Evolutionary conservation across 2,113 vertebrate genomes (phyloP).

Genomic region (Dipodomys stephensi): DNA sequence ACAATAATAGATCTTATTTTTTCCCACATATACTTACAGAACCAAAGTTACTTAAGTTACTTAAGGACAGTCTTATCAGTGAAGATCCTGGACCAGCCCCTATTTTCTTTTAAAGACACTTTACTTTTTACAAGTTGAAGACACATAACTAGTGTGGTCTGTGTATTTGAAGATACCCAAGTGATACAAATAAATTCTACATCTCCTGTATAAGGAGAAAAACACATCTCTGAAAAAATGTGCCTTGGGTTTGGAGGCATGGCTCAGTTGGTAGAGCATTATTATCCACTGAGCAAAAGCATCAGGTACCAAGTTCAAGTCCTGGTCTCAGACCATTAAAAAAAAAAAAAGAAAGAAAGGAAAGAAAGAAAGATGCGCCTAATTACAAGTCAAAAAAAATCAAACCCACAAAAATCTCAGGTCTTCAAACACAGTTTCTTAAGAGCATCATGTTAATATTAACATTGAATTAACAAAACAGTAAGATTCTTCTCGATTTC

Average conservation of each 20-base stretch:
- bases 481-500: conserved; percentile 75
- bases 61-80: conserved; percentile 86
- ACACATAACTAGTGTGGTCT: conserved; percentile 88
- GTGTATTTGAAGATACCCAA: conserved; percentile 84
- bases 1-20: conserved; percentile 81
- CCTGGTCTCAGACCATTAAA: conserved; percentile 58
- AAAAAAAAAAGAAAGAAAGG: conserved; percentile 8
- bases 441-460: conserved; percentile 59
- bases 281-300: background rate
- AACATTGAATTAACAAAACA: conserved; percentile 77
- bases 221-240: conserved; percentile 79
- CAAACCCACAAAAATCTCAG: conserved; percentile 63
- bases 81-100: conserved; percentile 87
- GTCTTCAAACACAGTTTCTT: conserved; percentile 59
- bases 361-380: no score
- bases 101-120: conserved; percentile 82
- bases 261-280: no score
- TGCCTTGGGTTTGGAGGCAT: background rate
- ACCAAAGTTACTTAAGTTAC: conserved; percentile 88
- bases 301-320: background rate
- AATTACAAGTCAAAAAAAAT: conserved; percentile 25
- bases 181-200: conserved; percentile 82
- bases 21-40: conserved; percentile 84
- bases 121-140: conserved; percentile 88
- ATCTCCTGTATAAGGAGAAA: conserved; percentile 77